Base-by-base conservation (phyloP, 2,113 vertebrate species). In the Hyperopisus bebe region DNA sequence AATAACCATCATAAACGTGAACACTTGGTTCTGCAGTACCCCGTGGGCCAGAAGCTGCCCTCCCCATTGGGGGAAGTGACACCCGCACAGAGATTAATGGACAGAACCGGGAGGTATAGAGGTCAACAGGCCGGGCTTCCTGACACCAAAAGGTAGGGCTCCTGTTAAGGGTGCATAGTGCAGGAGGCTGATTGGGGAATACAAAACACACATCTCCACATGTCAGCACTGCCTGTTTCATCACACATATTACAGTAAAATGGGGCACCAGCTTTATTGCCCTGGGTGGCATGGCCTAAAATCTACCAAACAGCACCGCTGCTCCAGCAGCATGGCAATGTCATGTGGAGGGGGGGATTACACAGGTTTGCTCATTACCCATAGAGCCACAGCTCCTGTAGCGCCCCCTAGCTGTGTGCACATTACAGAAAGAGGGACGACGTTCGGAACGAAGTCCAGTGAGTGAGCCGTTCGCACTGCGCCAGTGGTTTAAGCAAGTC, bases 81-180 rank as follows among this genome's bases (percentile, higher is more conserved):
- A 90, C 88, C 90, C 86, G 88, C 91, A 89, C 92, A 88, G 91
- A 95, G 94, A 95, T 93, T 94, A 94, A 95, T 94, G 93, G 92
- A 90, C 80, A 91, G 89, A 15, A 51, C 85, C 62, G 90, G 51
- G 91, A 92, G 91, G 91, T 86, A 91, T 80, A 90, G 92, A 92
- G 92, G 93, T 91, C 92, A 92, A 53, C 85, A 87, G 77, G 85
- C 82, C 91, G 77, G 90, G 89, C 89, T 86, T 90, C 82, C 47
- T 89, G 91, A 84, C 77, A 89, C 88, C n/a, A 47, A 89, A 91
- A 86, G 88, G 90, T 55, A 66, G 88, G 83, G 58, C 27, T 46
- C 86, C 89, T 88, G 77, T 44, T 44, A 82, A 44, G 6, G 19
- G 77, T 82, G 35, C 77, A 42, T 2, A 82, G 77, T 8, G 77